Evolutionary conservation across 2,888 invertebrate species (phyloP), one percentile per base, ranked within the genome.

Genomic region (Ectemnius continuus): DNA sequence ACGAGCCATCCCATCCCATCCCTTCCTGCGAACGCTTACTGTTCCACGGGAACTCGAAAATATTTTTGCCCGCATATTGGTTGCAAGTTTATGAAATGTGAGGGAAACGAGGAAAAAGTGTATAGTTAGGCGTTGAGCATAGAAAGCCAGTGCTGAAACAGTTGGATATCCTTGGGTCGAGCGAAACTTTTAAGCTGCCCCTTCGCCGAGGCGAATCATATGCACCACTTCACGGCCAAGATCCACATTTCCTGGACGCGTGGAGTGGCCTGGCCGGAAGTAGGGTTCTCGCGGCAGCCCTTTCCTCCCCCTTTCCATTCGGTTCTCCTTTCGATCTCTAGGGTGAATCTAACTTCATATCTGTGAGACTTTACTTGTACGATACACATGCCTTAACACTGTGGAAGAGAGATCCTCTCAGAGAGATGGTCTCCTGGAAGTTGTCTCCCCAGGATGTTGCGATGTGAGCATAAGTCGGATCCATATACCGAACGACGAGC

Each of bases 201-300:
- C 76, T 26, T 61, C 52, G 47, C 63, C 45, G 26, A 56, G 45
- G 18, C 5, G 71, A 87, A 88, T 87, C 85, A 88, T 82, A 88
- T 85, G 87, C 87, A 79, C 85, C 87, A 84, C 82, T 88, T 86
- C 83, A 83, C 82, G 77, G 78, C 82, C 75, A 80, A 87, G 84
- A 87, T 85, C 82, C 83, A 81, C 87, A 81, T 82, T 88, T 88
- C 86, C 88, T 81, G 83, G 71, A 69, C 57, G 13, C 2, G 46
- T 67, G 80, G 62, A 67, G 61, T 67, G 67, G 67, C 52, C 67
- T 72, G 68, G 68, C 75, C 81, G 82, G 81, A 82, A 83, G 64
- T 73, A 69, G 72, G 76, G 79, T 79, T 66, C 68, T 67, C 75
- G 48, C 56, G 60, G 26, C 47, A 47, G 61, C 66, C 20, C 28